Percentiles rank a stretch among this genome's conserved stretches.
Evolutionary conservation across 2,113 vertebrate genomes (phyloP).

Genomic region (Scalopus aquaticus): DNA sequence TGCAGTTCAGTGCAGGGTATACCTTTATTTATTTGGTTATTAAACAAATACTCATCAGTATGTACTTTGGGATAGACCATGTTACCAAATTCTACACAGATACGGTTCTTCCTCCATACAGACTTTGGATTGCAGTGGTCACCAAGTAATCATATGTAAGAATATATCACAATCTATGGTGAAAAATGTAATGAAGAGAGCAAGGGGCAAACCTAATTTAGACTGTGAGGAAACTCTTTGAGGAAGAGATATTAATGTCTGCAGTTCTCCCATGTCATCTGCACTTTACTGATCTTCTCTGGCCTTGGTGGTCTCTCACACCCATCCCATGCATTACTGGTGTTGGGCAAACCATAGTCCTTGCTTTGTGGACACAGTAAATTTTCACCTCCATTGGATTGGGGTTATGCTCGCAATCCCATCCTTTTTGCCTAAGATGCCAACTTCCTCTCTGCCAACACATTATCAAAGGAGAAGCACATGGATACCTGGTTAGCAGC

Average conservation of each 20-base stretch:
- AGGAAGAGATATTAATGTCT: not conserved
- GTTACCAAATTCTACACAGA: not conserved
- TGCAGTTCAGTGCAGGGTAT: not conserved
- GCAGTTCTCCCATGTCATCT: not conserved
- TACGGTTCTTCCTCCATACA: not conserved
- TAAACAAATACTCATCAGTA: not conserved
- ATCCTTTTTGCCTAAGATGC: not conserved
- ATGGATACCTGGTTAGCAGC: not conserved
- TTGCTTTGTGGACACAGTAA: not conserved
- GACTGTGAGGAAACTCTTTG: not conserved
- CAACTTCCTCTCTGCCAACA: too few species aligned
- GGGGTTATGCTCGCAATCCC: not conserved
- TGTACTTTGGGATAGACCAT: not conserved
- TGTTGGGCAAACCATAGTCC: not conserved
- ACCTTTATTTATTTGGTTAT: not conserved
- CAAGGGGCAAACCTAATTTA: not conserved
- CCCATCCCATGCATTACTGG: not conserved
- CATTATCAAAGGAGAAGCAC: not conserved
- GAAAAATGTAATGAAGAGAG: not conserved
- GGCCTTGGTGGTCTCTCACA: not conserved
- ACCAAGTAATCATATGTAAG: not conserved
- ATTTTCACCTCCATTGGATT: not conserved
- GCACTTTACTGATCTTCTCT: rapidly evolving
- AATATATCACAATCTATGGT: not conserved
- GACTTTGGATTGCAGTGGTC: too few species aligned